These are phyloP conservation scores for Antrozous pallidus DNA, from an alignment of 2,797 vertebrate genomes.

Conservation along the genomic window DNA sequence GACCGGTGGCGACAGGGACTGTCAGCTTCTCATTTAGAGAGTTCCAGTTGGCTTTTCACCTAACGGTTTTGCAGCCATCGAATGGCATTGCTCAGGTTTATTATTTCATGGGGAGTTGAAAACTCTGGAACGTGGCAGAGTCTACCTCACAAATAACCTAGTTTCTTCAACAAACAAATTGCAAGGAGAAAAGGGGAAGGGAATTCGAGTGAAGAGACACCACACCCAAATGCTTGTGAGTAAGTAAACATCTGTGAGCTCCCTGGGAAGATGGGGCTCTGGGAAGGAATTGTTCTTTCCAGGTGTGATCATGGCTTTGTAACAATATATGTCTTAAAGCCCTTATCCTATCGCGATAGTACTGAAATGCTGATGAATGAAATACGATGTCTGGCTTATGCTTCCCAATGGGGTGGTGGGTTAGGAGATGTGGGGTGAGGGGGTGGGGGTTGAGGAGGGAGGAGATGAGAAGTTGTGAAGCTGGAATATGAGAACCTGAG, in stretches of 20 bases:
- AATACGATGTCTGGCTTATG: not conserved
- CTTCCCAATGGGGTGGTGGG: not conserved
- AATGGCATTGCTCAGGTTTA: not conserved
- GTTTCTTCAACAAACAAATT: not conserved
- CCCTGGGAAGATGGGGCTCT: not conserved
- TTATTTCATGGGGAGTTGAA: not conserved
- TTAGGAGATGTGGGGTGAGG: rapidly evolving
- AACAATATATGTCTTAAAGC: not conserved
- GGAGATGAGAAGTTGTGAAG: not conserved
- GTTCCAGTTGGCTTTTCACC: not conserved
- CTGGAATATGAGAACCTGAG: not conserved
- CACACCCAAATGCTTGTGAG: not conserved
- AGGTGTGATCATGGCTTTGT: not conserved
- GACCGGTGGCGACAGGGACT: rapidly evolving
- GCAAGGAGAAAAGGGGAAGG: not conserved
- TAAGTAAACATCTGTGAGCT: not conserved
- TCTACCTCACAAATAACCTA: not conserved
- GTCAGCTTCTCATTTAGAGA: not conserved
- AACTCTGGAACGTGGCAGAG: not conserved
- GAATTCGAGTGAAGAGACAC: not conserved
- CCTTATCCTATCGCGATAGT: not conserved
- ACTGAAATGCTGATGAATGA: not conserved
- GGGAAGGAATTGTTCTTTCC: not conserved
- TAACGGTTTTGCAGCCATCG: not conserved
- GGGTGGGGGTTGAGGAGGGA: no score